These are phyloP conservation scores for Cheilinus undulatus DNA, from an alignment of 2,113 vertebrate genomes.

Conservation along the genomic window DNA sequence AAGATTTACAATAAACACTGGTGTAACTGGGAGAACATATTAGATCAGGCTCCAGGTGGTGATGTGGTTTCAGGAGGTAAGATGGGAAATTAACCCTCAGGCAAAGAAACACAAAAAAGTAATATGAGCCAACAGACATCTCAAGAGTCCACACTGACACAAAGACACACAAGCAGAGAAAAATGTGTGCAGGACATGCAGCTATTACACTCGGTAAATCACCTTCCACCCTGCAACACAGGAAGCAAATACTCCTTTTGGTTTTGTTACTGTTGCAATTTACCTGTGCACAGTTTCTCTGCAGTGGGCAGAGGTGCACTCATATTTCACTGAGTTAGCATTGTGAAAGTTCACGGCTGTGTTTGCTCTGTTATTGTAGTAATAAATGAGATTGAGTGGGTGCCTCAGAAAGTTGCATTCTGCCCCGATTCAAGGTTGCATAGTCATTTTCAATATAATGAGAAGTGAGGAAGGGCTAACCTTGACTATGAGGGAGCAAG, in stretches of 20 bases:
- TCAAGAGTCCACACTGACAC: background rate
- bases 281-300: constrained; percentile 18
- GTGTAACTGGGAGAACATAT: constrained; percentile 53
- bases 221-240: constrained; percentile 7
- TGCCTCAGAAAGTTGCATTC: constrained; percentile 50
- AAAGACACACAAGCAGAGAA: constrained; percentile 11
- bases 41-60: constrained; percentile 53
- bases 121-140: constrained; percentile 19
- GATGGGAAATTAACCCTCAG: constrained; percentile 38
- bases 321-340: constrained; percentile 50
- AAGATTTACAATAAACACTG: constrained; percentile 37
- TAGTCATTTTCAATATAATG: constrained; percentile 65
- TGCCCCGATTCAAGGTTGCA: constrained; percentile 60
- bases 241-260: constrained; percentile 20
- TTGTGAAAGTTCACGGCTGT: constrained; percentile 62
- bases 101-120: constrained; percentile 13
- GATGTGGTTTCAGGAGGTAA: constrained; percentile 35
- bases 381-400: constrained; percentile 65
- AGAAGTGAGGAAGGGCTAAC: constrained; percentile 52
- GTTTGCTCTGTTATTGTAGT: constrained; percentile 53
- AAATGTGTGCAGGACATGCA: constrained; percentile 18
- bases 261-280: constrained; percentile 22
- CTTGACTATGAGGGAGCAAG: constrained; percentile 47
- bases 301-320: constrained; percentile 14
- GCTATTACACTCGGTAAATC: constrained; percentile 54